Evolutionary conservation across 2,113 vertebrate species (phyloP), one percentile per base, ranked within the genome.

Genomic region (Triplophysa dalaica): DNA sequence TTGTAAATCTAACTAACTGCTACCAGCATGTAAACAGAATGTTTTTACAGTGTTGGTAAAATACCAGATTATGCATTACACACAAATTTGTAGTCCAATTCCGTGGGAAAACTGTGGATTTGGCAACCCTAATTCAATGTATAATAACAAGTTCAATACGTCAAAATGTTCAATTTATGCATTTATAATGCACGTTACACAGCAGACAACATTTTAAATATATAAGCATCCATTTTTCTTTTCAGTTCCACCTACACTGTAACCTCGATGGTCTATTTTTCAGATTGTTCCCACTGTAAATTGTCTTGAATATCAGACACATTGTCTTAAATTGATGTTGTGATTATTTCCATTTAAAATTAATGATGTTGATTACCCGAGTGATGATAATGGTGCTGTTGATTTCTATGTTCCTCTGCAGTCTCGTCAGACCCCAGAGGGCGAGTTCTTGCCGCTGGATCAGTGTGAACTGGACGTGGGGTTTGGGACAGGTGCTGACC

Each of bases 371-470:
- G 19, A 43, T 21, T 48, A 50, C 24, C 11, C 12, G 61, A 63
- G 26, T 29, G 61, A 13, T 29, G 4, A 29, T 63, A 29, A 29
- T 29, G 12, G 14, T 63, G 26, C 16, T 63, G 14, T 29, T 63
- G 61, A 16, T 29, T 63, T 26, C 5, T 19, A 17, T 38, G n/a
- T 38, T 0, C 70, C 13, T 60, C 38, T 24, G 7, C 89, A 96
- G 95, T 96, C 95, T 79, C 92, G 95, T 80, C 95, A 96, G 91
- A 96, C 95, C 0, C 95, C 95, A 0, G 95, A 96, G 88, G 95
- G 95, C 0, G 95, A 96, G 89, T 96, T 96, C 84, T 89, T 96
- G 89, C 95, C 95, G 0, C 86, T 96, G 78, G 95, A 96, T 86
- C 95, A 96, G 90, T 95, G 94, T 63, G 95, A 96, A 62, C 79